Evolutionary conservation across 2,888 invertebrate species (phyloP), one percentile per base, ranked within the genome.

Genomic region (Macropis europaea): DNA sequence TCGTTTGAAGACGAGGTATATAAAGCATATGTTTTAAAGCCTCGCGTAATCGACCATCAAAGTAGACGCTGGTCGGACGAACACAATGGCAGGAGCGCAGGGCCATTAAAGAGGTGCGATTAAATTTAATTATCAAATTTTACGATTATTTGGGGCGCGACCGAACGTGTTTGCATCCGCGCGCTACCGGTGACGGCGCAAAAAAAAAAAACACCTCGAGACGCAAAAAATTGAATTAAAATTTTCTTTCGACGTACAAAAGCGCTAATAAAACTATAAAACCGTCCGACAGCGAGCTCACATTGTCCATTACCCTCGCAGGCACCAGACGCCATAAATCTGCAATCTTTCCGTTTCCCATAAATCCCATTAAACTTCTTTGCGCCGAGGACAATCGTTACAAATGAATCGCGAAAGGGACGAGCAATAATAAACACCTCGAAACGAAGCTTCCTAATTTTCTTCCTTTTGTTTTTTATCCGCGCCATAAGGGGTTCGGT

Each of bases 81-180:
- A 53, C 75, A 84, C 85, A 86, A 86, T 85, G 84, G 81, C 82
- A 77, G 71, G 60, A 76, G 68, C 59, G 71, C 50, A 50, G 69
- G 59, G 73, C 79, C 82, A 79, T 84, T 85, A 84, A 85, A 81
- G 79, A 81, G 79, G 68, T 71, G 81, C 87, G 87, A 88, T 89
- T 88, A 88, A 89, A 89, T 89, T 89, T 89, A 87, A 89, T 89
- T 88, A 89, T 87, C 86, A 84, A 85, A 86, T 83, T 89, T 89
- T 86, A 89, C 87, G 88, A 89, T 88, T 88, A 87, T 84, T 84
- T 73, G 81, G 76, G 83, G 80, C 78, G 83, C 82, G 85, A 83
- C 75, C 67, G 50, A 69, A 54, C 47, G 42, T 42, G 64, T 53
- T 38, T 40, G 48, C 71, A 36, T 54, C 72, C 57, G 52, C 32